Base-by-base conservation (phyloP, 2,888 invertebrate genomes). In the Caenorhabditis japonica region DNA sequence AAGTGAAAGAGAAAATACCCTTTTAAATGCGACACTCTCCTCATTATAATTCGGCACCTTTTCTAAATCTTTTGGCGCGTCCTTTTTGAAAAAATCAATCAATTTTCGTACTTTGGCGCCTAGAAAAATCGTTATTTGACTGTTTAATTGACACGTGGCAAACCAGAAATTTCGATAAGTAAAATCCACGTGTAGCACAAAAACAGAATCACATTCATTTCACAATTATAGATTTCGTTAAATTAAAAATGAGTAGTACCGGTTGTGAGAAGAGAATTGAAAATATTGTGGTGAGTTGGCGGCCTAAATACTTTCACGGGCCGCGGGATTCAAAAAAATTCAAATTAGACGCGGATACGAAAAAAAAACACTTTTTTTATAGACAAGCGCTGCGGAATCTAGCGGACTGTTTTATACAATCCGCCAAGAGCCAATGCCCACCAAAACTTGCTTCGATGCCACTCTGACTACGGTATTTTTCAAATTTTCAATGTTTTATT, bases 391-490 rank as follows among this genome's bases (percentile, higher is more conserved):
- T 0, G 19, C 56, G 7, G 74, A 68, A 13, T 60, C 60, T n/a
- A 34, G 36, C 17, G 62, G 74, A 23, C 17, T 23, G 13, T 74
- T 74, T 15, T 74, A 74, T 27, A 13, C 30, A 34, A 53, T 74
- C 4, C 25, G 36, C 19, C 36, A 15, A 7, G 74, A 74, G 58
- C 74, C 74, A 38, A 25, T 44, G 3, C 74, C 74, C 43, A 56
- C 74, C 10, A 74, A 74, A 38, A 74, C 68, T 10, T 62, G 59
- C 41, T 74, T 74, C 10, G 74, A 74, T 61, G 74, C 69, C 21
- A 36, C 53, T 2, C 23, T 74, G 21, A 68, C 56, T 10, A 69
- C 74, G 36, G 74, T 69, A 33, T 30, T 53, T 30, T 8, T 17
- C 15, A 17, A 17, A 41, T 4, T 41, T 17, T 17, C 5, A 17